A percentile compares a stretch with the other conserved stretches of the same genome.
Evolutionary conservation across 30 jellyfish, hydroid and myxozoan species (phyloP).

Genomic region (Aurelia sp.): DNA sequence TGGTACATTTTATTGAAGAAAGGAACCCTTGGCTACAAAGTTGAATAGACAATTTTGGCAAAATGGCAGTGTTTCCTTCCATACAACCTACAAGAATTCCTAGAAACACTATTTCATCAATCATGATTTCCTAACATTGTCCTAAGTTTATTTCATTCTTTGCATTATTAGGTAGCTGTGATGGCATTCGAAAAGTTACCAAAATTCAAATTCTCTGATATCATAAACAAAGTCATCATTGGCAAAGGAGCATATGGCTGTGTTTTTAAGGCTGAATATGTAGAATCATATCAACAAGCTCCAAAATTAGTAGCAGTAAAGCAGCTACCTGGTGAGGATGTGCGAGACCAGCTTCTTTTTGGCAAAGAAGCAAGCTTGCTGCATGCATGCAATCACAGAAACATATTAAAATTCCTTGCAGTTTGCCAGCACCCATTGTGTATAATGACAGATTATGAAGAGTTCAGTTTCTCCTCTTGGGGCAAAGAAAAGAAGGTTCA

Average conservation of each 20-base stretch:
- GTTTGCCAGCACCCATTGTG: constrained; percentile 11
- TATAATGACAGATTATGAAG: constrained; percentile 18
- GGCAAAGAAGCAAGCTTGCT: constrained; percentile 32
- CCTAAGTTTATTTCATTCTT: too few species aligned
- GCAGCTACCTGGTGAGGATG: constrained; percentile 40
- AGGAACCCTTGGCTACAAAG: too few species aligned
- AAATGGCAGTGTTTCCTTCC: too few species aligned
- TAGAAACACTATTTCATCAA: too few species aligned
- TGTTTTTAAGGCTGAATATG: constrained; percentile 26
- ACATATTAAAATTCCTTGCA: constrained; percentile 25
- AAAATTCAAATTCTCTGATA: background rate
- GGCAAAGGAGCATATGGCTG: constrained; percentile 41
- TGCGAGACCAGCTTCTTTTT: constrained; percentile 28
- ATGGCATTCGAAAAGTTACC: too few species aligned
- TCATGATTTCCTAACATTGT: too few species aligned
- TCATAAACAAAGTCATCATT: constrained; percentile 4
- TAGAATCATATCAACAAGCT: background rate
- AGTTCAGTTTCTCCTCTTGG: constrained; percentile 14
- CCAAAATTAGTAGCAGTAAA: constrained; percentile 19
- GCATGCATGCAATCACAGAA: constrained; percentile 3
- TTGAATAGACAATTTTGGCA: too few species aligned
- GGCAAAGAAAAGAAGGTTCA: constrained; percentile 31
- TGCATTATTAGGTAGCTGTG: too few species aligned
- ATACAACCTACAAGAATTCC: too few species aligned
- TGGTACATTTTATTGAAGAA: too few species aligned